phyloP scores from a whole-genome alignment of 1,140 invertebrate species.

The Proctacanthus coquilletti region DNA sequence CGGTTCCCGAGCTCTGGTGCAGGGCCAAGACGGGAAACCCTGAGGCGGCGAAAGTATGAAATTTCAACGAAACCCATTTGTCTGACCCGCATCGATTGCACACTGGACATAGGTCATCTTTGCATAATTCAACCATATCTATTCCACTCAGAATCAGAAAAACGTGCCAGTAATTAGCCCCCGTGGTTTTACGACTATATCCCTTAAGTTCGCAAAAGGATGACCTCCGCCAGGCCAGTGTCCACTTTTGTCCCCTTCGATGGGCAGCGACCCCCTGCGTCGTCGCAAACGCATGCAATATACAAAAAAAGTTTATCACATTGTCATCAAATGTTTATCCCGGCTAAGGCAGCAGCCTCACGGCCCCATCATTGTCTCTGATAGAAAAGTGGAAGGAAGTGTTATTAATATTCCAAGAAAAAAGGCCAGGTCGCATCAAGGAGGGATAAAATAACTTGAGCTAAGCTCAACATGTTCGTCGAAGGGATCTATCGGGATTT shows the following conservation, averaged over 20 bases:
- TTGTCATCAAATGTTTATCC: slow-evolving; percentile 1
- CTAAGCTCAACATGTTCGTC: neutral
- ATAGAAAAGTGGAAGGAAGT: neutral
- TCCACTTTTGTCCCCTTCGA: neutral
- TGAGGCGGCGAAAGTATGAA: neutral
- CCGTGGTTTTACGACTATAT: neutral
- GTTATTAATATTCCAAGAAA: neutral
- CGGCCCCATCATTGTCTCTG: neutral
- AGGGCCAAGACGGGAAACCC: no score
- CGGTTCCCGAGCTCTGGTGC: no score
- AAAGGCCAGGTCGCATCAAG: neutral
- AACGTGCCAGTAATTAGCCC: neutral
- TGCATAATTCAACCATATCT: neutral
- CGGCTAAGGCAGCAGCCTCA: neutral
- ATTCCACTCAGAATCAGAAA: neutral
- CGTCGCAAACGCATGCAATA: neutral
- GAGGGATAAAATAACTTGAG: slow-evolving; percentile 1
- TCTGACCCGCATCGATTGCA: neutral
- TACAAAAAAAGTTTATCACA: neutral
- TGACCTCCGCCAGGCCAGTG: neutral
- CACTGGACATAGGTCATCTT: neutral
- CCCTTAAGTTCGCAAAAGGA: neutral
- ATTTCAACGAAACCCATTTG: neutral
- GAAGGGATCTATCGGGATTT: neutral
- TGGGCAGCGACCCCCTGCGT: neutral